A percentile compares a stretch with the other conserved stretches of the same genome.
These are phyloP conservation scores for Euwallacea similis DNA, from an alignment of 1,140 invertebrate species.

Conservation along the genomic window DNA sequence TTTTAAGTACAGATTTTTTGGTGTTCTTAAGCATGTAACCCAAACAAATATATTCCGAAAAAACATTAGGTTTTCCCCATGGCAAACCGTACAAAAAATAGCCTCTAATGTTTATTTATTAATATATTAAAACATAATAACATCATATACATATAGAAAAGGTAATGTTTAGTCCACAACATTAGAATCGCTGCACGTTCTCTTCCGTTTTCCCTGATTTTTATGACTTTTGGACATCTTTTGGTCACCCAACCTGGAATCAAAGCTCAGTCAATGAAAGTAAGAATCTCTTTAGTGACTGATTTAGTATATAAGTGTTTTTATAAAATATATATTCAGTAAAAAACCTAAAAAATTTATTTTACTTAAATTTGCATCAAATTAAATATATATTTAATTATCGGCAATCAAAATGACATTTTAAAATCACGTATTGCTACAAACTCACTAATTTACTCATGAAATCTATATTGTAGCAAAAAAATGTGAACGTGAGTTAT, in stretches of 20 bases:
- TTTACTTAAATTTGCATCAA: neutral
- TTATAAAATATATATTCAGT: neutral
- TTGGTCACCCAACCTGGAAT: slow-evolving; percentile 60
- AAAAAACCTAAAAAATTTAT: neutral
- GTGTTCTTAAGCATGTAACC: too few species aligned
- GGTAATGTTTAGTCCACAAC: neutral
- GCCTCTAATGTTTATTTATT: too few species aligned
- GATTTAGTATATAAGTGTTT: neutral
- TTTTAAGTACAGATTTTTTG: too few species aligned
- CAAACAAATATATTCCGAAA: too few species aligned
- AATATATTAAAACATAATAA: too few species aligned
- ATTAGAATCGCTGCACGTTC: slow-evolving; percentile 9
- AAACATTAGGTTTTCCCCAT: too few species aligned
- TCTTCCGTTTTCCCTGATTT: slow-evolving; percentile 62
- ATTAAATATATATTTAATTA: neutral
- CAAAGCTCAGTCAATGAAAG: slow-evolving; percentile 10
- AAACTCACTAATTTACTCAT: neutral
- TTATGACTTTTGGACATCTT: slow-evolving; percentile 61
- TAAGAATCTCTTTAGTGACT: neutral
- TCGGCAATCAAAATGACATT: neutral
- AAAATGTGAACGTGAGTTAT: neutral
- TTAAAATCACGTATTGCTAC: neutral
- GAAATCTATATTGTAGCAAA: neutral
- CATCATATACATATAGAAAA: too few species aligned
- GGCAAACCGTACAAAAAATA: too few species aligned